Evolutionary conservation across 2,888 invertebrate species (phyloP).

Genomic region (Tolmerus cingulatus): DNA sequence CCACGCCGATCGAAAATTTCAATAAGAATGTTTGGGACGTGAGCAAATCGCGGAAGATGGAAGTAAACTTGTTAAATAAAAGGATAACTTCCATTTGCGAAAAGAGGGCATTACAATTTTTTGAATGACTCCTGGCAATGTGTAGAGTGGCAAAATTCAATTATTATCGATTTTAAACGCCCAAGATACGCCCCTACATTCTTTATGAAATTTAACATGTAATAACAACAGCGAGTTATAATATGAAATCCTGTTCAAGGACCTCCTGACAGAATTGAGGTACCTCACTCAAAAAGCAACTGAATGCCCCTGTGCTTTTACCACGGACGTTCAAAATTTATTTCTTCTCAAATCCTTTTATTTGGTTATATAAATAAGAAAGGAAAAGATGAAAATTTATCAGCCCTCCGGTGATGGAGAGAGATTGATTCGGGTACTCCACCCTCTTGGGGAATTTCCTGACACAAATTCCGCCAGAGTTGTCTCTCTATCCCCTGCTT

Average conservation of each 20-base stretch:
- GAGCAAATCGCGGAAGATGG: not conserved
- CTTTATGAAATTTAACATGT: not conserved
- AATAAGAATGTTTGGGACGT: not conserved
- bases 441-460: not conserved
- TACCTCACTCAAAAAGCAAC: not conserved
- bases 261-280: not conserved
- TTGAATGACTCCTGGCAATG: not conserved
- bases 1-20: not conserved
- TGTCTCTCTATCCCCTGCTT: not conserved
- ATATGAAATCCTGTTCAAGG: not conserved
- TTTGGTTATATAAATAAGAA: not conserved
- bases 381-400: not conserved
- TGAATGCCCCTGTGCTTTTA: not conserved
- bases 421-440: not conserved
- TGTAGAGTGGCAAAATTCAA: conserved; percentile 22
- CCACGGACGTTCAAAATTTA: not conserved
- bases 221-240: not conserved
- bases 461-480: not conserved
- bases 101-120: not conserved
- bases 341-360: not conserved
- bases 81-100: not conserved
- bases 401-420: not conserved
- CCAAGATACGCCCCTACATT: not conserved
- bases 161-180: not conserved
- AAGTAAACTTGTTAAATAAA: not conserved